Conservation (phyloP, 2,797 vertebrate genomes). For the Myotis pilosus region DNA sequence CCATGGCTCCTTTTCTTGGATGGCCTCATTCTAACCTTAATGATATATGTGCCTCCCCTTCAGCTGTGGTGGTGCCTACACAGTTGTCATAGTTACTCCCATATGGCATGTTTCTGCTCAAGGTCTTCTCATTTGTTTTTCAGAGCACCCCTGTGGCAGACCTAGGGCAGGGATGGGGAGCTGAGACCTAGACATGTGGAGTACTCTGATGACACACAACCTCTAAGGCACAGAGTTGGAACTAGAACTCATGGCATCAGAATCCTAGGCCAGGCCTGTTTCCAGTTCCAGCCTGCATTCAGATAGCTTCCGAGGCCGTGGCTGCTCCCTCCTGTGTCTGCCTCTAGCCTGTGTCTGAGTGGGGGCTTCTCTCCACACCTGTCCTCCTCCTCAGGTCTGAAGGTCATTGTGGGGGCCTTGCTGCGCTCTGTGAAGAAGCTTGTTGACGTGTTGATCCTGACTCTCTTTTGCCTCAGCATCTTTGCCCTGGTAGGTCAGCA, state of each 20-base stretch:
- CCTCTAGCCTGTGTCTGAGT: not conserved
- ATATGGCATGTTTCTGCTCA: not conserved
- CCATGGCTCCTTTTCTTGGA: not conserved
- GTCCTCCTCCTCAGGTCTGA: slow-evolving; percentile 87
- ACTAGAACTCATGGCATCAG: not conserved
- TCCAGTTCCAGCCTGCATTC: not conserved
- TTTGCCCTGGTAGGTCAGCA: slow-evolving; percentile 92
- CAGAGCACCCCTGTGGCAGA: not conserved
- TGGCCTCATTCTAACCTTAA: not conserved
- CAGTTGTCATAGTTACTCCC: not conserved
- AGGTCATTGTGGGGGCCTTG: slow-evolving; percentile 95
- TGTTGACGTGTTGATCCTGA: slow-evolving; percentile 94
- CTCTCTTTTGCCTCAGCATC: slow-evolving; percentile 95
- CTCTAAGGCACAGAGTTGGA: not conserved
- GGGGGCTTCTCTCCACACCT: not conserved
- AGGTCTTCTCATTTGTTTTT: not conserved
- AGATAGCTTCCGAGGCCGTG: not conserved
- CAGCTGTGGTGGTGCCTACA: not conserved
- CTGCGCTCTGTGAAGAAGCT: slow-evolving; percentile 96
- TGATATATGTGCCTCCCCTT: not conserved
- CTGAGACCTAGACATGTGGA: not conserved
- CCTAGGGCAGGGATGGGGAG: not conserved
- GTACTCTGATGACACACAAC: not conserved
- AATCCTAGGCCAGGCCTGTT: not conserved
- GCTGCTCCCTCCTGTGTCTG: not conserved